phyloP scores from a whole-genome alignment of 2,888 invertebrate species.

The Trissolcus brochymenae region DNA sequence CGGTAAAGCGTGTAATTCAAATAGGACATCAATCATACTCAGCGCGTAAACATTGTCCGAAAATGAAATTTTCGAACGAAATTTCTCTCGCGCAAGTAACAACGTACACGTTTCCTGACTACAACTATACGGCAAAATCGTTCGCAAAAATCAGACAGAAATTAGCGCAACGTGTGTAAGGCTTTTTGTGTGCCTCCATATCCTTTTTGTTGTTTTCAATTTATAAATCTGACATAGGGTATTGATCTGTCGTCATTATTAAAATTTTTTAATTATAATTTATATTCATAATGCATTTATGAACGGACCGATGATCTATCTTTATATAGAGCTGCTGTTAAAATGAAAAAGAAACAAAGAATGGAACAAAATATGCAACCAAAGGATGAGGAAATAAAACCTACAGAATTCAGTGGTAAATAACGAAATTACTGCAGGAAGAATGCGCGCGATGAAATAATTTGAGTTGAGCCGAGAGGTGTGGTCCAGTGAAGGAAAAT shows the following conservation, averaged over 20 bases:
- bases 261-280: slow-evolving; percentile 48
- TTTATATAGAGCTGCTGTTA: slow-evolving; percentile 13
- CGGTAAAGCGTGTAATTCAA: background rate
- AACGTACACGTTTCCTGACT: slow-evolving; percentile 1
- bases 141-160: background rate
- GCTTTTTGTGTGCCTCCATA: background rate
- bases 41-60: background rate
- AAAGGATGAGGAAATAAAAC: too few relatives aligned
- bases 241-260: slow-evolving; percentile 41
- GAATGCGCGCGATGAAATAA: slow-evolving; percentile 30
- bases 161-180: background rate
- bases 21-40: slow-evolving; percentile 1
- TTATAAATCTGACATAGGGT: slow-evolving; percentile 36
- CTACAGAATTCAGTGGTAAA: slow-evolving; percentile 6
- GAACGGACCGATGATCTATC: slow-evolving; percentile 41
- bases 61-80: background rate
- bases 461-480: slow-evolving; percentile 29
- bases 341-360: background rate
- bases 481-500: slow-evolving; percentile 32
- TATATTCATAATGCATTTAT: slow-evolving; percentile 50
- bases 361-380: too few relatives aligned
- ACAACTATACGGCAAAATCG: background rate
- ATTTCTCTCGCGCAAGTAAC: background rate
- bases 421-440: slow-evolving; percentile 39
- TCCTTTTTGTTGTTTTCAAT: background rate